A percentile compares a stretch with the other conserved stretches of the same genome.
phyloP scores from a whole-genome alignment of 2,113 vertebrate genomes.

The Orthonyx spaldingii region DNA sequence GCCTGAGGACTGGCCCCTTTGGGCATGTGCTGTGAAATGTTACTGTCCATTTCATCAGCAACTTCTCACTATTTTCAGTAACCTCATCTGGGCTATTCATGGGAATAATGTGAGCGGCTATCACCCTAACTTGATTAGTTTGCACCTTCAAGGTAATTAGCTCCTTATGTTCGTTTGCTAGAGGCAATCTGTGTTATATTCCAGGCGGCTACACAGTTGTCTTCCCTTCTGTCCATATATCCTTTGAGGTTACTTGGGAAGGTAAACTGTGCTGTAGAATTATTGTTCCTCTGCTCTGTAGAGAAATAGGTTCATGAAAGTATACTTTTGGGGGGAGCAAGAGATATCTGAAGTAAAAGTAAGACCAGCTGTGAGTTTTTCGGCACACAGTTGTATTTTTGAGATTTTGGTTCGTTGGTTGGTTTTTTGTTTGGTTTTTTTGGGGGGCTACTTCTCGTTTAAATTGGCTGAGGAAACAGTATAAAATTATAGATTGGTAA shows the following conservation, averaged over 20 bases:
- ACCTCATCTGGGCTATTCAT: not conserved
- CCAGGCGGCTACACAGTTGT: not conserved
- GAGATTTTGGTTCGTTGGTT: not conserved
- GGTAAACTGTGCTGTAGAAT: not conserved
- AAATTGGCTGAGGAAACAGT: not conserved
- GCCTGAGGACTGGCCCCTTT: not conserved
- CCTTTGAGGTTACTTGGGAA: not conserved
- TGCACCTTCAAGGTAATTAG: slow-evolving; percentile 53
- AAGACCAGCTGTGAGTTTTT: not conserved
- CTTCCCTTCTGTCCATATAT: slow-evolving; percentile 30
- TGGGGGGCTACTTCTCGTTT: not conserved
- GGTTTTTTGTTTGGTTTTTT: not conserved
- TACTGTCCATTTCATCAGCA: not conserved
- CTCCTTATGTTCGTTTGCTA: slow-evolving; percentile 43
- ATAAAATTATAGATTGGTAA: not conserved
- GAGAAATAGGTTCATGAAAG: not conserved
- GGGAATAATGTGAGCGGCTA: not conserved
- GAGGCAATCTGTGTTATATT: slow-evolving; percentile 37
- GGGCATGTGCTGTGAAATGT: not conserved
- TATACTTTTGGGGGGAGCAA: not conserved
- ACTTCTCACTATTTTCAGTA: not conserved
- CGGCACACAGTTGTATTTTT: not conserved
- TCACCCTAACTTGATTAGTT: slow-evolving; percentile 34
- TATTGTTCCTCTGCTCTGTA: not conserved
- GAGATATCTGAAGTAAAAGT: not conserved